These are phyloP conservation scores for Calycopis cecrops DNA, from an alignment of 1,140 invertebrate species.

Conservation along the genomic window DNA sequence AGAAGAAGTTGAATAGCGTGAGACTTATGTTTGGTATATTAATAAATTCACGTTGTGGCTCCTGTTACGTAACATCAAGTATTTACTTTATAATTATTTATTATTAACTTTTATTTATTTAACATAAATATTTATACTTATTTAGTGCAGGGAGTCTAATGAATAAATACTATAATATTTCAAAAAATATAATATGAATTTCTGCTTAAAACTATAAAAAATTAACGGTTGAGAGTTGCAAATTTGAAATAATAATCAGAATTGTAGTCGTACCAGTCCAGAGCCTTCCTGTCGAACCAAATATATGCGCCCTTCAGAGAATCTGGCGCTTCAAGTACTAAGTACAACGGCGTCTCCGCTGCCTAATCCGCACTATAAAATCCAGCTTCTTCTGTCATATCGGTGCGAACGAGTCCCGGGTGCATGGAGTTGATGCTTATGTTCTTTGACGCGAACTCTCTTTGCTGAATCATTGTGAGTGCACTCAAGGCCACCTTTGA, in stretches of 20 bases:
- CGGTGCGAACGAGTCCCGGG: conserved; percentile 82
- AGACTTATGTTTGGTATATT: no score
- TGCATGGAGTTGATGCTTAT: conserved; percentile 81
- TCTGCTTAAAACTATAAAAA: no score
- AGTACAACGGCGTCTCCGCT: conserved; percentile 49
- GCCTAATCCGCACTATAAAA: conserved; percentile 79
- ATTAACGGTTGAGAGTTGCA: conserved; percentile 3
- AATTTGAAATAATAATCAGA: conserved; percentile 46
- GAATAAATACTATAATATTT: no score
- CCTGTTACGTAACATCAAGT: no score
- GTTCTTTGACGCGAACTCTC: conserved; percentile 74
- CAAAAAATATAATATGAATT: no score
- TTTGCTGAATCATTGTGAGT: conserved; percentile 79
- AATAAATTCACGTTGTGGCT: no score
- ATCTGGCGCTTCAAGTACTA: conserved; percentile 50
- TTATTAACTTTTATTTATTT: no score
- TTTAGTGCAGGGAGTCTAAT: no score
- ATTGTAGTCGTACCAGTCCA: conserved; percentile 58
- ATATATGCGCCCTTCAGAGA: conserved; percentile 58
- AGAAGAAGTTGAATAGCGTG: no score
- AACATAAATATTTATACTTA: no score
- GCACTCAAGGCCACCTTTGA: conserved; percentile 83
- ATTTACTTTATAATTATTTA: no score
- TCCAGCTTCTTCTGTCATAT: conserved; percentile 82
- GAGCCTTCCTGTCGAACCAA: conserved; percentile 54